Evolutionary conservation across 1,140 invertebrate genomes (phyloP).

Genomic region (Chionoecetes opilio): DNA sequence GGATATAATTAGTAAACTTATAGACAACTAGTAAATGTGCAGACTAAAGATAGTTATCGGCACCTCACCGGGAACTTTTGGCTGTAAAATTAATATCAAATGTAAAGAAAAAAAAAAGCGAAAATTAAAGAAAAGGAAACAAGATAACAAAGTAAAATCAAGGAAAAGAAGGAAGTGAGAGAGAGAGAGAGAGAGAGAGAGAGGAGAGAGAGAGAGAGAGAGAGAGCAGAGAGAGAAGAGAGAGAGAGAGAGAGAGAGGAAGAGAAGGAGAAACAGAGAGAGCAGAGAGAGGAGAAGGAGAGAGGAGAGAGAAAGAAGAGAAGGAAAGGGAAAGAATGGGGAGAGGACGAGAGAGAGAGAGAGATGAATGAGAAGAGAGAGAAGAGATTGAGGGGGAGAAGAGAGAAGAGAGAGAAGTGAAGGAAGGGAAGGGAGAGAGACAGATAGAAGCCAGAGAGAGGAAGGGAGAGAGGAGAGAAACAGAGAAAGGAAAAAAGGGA

Average conservation of each 20-base stretch:
- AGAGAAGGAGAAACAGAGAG: neutral
- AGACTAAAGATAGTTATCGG: too few species aligned
- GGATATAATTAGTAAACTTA: too few species aligned
- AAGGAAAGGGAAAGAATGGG: neutral
- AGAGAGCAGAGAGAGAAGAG: neutral
- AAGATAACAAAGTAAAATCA: too few species aligned
- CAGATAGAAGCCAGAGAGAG: neutral
- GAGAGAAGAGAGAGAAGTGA: neutral
- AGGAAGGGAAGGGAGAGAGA: neutral
- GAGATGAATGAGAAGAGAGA: too few species aligned
- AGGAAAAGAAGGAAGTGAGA: neutral
- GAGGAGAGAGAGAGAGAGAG: neutral
- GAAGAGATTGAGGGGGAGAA: too few species aligned
- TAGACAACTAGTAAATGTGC: too few species aligned
- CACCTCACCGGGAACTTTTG: too few species aligned
- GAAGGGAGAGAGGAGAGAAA: neutral
- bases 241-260: neutral
- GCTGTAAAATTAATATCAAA: too few species aligned
- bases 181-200: neutral
- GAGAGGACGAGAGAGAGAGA: too few species aligned
- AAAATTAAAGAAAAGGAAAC: too few species aligned
- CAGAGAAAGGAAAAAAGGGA: neutral
- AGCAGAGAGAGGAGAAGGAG: neutral
- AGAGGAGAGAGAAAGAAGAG: neutral
- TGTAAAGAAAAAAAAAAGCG: too few species aligned